phyloP scores from a whole-genome alignment of 1,140 invertebrate species.

The Caligus rogercresseyi region DNA sequence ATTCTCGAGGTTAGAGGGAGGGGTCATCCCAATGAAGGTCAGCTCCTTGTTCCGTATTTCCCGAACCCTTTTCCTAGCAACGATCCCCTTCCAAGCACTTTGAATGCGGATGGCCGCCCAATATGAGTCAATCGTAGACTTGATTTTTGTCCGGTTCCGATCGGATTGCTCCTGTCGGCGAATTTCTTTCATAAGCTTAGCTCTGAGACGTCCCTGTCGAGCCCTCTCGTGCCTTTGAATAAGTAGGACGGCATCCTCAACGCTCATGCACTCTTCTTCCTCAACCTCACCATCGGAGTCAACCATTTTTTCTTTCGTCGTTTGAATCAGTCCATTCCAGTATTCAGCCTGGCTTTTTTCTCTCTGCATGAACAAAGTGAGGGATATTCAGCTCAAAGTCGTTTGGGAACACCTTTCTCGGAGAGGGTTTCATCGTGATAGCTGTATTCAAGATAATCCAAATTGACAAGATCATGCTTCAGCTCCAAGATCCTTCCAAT shows the following conservation, averaged over 20 bases:
- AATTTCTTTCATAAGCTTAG: conserved; percentile 80
- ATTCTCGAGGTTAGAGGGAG: neutral
- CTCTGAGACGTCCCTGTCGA: conserved; percentile 55
- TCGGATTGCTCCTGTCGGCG: conserved; percentile 32
- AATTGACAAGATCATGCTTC: conserved; percentile 62
- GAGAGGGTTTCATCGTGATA: conserved; percentile 35
- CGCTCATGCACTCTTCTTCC: conserved; percentile 34
- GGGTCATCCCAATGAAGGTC: conserved; percentile 24
- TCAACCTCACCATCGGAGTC: neutral
- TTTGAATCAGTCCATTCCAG: conserved; percentile 28
- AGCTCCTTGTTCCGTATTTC: conserved; percentile 23
- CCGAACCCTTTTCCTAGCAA: conserved; percentile 22
- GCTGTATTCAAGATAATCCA: conserved; percentile 39
- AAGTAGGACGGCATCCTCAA: conserved; percentile 61
- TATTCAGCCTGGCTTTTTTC: conserved; percentile 21
- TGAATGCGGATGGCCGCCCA: conserved; percentile 25
- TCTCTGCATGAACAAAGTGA: conserved; percentile 29
- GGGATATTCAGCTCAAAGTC: conserved; percentile 36
- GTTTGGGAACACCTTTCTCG: conserved; percentile 33
- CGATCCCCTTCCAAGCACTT: conserved; percentile 23
- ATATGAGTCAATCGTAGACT: conserved; percentile 29
- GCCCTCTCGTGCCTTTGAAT: conserved; percentile 79
- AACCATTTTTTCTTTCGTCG: conserved; percentile 1
- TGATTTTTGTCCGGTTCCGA: conserved; percentile 20
- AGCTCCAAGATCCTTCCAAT: conserved; percentile 47